Conservation (phyloP, 92 coral and sea anemone species). For the Porites lobata region DNA sequence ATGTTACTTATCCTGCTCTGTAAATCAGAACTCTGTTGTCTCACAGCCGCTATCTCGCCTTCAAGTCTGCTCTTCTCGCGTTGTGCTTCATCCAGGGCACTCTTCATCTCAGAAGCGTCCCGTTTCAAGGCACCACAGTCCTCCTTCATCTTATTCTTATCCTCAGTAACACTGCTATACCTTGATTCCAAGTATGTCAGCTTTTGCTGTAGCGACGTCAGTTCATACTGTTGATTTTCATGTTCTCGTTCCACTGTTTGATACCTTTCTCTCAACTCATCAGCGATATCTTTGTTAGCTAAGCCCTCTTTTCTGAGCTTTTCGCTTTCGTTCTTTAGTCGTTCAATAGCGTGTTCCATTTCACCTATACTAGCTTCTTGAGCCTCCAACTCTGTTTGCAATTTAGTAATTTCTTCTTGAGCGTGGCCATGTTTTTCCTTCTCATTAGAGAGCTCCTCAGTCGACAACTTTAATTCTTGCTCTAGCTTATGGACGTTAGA, state of each 20-base stretch:
- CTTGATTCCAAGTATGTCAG: constrained; percentile 57
- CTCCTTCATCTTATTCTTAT: constrained; percentile 70
- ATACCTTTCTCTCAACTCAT: constrained; percentile 52
- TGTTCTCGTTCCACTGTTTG: constrained; percentile 65
- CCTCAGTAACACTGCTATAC: constrained; percentile 57
- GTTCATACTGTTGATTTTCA: constrained; percentile 71
- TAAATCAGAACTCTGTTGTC: constrained; percentile 66
- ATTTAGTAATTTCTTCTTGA: constrained; percentile 61
- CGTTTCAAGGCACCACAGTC: constrained; percentile 62
- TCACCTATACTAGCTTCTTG: constrained; percentile 52
- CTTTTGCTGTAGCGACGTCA: constrained; percentile 64
- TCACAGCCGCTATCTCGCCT: constrained; percentile 66
- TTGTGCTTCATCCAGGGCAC: constrained; percentile 63
- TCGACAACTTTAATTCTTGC: constrained; percentile 63
- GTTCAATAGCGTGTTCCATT: constrained; percentile 49
- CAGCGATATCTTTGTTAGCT: constrained; percentile 46
- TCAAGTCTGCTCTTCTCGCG: constrained; percentile 73
- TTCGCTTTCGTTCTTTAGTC: constrained; percentile 67
- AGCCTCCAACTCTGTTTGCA: constrained; percentile 71
- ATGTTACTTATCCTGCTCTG: constrained; percentile 54
- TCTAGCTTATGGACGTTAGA: constrained; percentile 55
- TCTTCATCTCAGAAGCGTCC: constrained; percentile 75
- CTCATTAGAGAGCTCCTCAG: constrained; percentile 56
- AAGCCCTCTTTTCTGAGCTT: constrained; percentile 67
- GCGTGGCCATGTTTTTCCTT: constrained; percentile 62